Evolutionary conservation across 1,140 invertebrate genomes (phyloP).

Genomic region (Glossosoma conforme): DNA sequence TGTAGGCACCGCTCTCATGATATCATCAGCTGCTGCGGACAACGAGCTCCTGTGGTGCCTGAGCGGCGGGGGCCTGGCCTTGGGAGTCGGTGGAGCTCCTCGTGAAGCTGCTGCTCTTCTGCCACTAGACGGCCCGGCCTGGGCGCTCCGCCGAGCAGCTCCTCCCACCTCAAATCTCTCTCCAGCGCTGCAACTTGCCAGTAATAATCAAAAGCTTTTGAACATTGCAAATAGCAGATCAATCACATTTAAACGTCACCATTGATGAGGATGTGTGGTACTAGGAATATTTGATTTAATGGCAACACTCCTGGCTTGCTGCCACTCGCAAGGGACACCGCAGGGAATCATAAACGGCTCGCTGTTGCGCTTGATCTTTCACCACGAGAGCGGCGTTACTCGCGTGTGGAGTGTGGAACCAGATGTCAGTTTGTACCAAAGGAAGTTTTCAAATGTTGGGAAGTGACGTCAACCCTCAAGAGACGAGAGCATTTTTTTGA

Average conservation of each 20-base stretch:
- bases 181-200: constrained; percentile 31
- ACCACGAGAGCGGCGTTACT: too few relatives aligned
- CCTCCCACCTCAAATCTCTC: constrained; percentile 28
- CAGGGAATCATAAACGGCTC: too few relatives aligned
- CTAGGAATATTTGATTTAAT: too few relatives aligned
- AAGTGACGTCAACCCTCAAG: too few relatives aligned
- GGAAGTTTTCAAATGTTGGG: too few relatives aligned
- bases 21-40: constrained; percentile 60
- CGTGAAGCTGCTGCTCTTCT: constrained; percentile 73
- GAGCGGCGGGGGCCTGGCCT: constrained; percentile 56
- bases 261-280: not conserved
- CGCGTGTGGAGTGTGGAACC: too few relatives aligned
- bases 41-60: constrained; percentile 69
- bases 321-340: too few relatives aligned
- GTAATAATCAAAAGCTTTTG: constrained; percentile 21
- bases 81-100: constrained; percentile 53
- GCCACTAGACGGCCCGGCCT: constrained; percentile 75
- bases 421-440: too few relatives aligned
- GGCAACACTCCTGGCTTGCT: too few relatives aligned
- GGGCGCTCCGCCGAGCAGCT: constrained; percentile 52
- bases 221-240: constrained; percentile 35
- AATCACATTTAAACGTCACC: not conserved
- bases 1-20: constrained; percentile 63
- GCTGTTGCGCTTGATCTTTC: too few relatives aligned
- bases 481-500: too few relatives aligned